phyloP scores from a whole-genome alignment of 2,888 invertebrate species.

The Blomia tropicalis region DNA sequence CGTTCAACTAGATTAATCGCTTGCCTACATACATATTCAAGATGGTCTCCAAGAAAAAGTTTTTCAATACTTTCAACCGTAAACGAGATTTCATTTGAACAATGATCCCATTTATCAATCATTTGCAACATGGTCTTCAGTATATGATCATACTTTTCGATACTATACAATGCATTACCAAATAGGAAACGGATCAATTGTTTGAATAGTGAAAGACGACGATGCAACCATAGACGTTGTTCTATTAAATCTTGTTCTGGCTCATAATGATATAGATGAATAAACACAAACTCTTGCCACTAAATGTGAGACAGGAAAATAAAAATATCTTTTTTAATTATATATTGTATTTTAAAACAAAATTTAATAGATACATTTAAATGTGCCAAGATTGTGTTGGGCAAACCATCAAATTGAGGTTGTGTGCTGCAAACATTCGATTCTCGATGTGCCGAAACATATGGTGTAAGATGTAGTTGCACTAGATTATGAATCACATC shows the following conservation, averaged over 20 bases:
- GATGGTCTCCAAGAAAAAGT: neutral
- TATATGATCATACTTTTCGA: conserved; percentile 16
- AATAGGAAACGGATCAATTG: conserved; percentile 17
- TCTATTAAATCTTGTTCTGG: neutral
- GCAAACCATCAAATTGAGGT: conserved; percentile 4
- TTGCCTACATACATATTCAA: neutral
- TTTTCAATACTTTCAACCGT: conserved; percentile 16
- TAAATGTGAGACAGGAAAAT: neutral
- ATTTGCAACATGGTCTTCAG: conserved; percentile 6
- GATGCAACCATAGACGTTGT: neutral
- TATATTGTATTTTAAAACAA: neutral
- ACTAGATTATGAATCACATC: conserved; percentile 17
- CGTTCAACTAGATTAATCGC: neutral
- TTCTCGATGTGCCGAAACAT: conserved; percentile 14
- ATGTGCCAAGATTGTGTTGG: neutral
- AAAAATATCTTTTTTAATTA: too few species aligned
- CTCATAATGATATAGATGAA: neutral
- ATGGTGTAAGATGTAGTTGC: conserved; percentile 16
- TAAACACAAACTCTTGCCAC: conserved; percentile 19
- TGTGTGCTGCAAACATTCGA: neutral
- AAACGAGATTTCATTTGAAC: conserved; percentile 3
- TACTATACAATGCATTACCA: neutral
- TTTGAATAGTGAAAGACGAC: neutral
- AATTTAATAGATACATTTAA: conserved; percentile 1
- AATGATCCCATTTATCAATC: conserved; percentile 12